These are phyloP conservation scores for Cladopsammia gracilis DNA, from an alignment of 64 coral and sea anemone genomes.

Conservation along the genomic window DNA sequence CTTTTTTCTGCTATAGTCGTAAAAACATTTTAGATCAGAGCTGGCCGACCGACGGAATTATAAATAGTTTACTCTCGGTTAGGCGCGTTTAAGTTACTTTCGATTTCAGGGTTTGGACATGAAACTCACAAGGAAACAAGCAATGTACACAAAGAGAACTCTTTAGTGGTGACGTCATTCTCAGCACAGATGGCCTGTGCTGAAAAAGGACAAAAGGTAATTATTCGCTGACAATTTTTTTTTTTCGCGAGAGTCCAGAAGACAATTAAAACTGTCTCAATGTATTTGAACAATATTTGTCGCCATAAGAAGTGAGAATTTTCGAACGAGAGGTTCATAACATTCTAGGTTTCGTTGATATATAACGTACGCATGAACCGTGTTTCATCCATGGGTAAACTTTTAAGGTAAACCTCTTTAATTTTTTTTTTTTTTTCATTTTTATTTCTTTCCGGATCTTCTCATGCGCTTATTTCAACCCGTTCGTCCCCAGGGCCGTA, in stretches of 20 bases:
- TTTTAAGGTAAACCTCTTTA: too few species aligned
- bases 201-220: constrained; percentile 50
- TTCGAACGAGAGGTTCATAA: neutral
- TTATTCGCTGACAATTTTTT: constrained; percentile 2
- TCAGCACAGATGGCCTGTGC: constrained; percentile 30
- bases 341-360: too few species aligned
- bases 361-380: too few species aligned
- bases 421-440: too few species aligned
- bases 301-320: neutral
- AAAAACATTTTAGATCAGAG: too few species aligned
- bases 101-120: neutral
- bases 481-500: too few species aligned
- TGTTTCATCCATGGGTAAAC: too few species aligned
- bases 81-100: neutral
- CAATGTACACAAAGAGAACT: constrained; percentile 42
- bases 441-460: too few species aligned
- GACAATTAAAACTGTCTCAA: constrained; percentile 31
- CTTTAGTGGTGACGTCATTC: constrained; percentile 22
- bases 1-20: too few species aligned
- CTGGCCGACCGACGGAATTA: neutral
- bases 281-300: neutral
- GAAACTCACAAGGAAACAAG: constrained; percentile 13
- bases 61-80: neutral
- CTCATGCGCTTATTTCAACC: too few species aligned
- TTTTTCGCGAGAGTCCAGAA: neutral